phyloP scores from a whole-genome alignment of 1,140 invertebrate species.

The Onthophagus taurus region DNA sequence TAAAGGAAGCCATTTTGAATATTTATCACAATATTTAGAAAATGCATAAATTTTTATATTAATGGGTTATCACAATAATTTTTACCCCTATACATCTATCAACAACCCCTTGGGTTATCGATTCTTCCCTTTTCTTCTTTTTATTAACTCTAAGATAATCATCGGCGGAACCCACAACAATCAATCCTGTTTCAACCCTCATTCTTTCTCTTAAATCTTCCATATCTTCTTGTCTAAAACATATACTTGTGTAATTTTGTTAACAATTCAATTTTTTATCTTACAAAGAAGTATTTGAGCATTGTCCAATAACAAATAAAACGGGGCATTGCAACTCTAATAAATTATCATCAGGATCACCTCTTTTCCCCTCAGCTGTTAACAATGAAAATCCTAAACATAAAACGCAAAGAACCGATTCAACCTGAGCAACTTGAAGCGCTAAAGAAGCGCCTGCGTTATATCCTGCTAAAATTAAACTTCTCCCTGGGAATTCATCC shows the following conservation, averaged over 20 bases:
- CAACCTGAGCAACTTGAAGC: conserved; percentile 53
- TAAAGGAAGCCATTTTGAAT: no score
- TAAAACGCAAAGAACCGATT: conserved; percentile 60
- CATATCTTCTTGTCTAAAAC: conserved; percentile 57
- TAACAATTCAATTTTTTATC: conserved; percentile 11
- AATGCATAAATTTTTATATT: no score
- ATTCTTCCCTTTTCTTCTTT: conserved; percentile 58
- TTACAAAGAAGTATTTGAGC: conserved; percentile 45
- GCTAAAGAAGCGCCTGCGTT: conserved; percentile 65
- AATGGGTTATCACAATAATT: conserved; percentile 12
- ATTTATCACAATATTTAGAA: no score
- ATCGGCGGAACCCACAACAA: conserved; percentile 77
- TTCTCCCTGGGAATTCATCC: conserved; percentile 55
- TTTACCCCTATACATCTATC: conserved; percentile 63
- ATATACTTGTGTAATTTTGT: conserved; percentile 8
- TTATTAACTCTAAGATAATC: conserved; percentile 63
- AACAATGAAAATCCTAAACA: conserved; percentile 73
- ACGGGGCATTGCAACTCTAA: conserved; percentile 65
- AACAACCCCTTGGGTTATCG: conserved; percentile 73
- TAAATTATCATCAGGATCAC: conserved; percentile 68
- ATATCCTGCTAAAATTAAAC: conserved; percentile 69
- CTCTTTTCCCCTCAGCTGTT: conserved; percentile 63
- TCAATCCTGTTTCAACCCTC: conserved; percentile 63
- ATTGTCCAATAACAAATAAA: conserved; percentile 73
- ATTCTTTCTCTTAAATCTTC: conserved; percentile 68